Evolutionary conservation across 2,113 vertebrate species (phyloP), one percentile per base, ranked within the genome.

Genomic region (Cairina moschata): DNA sequence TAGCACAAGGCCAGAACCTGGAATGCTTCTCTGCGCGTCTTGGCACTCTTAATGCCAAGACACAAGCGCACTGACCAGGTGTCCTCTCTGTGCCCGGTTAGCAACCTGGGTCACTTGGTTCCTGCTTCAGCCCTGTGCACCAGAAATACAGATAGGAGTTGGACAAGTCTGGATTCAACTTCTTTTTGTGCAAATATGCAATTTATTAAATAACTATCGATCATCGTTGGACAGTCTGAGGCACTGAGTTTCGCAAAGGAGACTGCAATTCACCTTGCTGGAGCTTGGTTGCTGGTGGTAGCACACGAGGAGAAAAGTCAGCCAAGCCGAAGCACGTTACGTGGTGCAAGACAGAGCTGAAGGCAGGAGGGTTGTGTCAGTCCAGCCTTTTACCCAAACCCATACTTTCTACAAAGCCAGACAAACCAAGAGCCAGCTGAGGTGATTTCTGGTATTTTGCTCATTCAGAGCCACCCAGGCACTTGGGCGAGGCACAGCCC

Each of bases 251-350:
- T 42, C 38, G 42, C 31, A 73, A 46, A 80, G 50, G 59, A 69
- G 38, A 62, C 21, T 32, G 68, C 21, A 9, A 11, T 6, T 38
- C 79, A 67, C 21, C 1, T 0, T 3, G 59, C 4, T 36, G 59
- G 59, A 31, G 17, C 12, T 58, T 21, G 36, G 65, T 31, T 7
- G 3, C 11, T 38, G 54, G 75, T 69, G 65, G 71, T 23, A 55
- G 34, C 0, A 1, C 17, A 23, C 0, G 1, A 73, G 32, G 20
- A 75, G 34, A n/a, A 76, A 32, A 1, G 4, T 2, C 17, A 9
- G 3, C 5, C 2, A 29, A 50, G 21, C 17, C 15, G 14, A 55
- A 31, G 11, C 4, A 42, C 0, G 0, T 48, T 4, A 9, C 1
- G 6, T 0, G 4, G 50, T 38, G 63, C 25, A 54, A 83, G 36